phyloP scores from a whole-genome alignment of 2,113 vertebrate genomes.

The Scomber japonicus region DNA sequence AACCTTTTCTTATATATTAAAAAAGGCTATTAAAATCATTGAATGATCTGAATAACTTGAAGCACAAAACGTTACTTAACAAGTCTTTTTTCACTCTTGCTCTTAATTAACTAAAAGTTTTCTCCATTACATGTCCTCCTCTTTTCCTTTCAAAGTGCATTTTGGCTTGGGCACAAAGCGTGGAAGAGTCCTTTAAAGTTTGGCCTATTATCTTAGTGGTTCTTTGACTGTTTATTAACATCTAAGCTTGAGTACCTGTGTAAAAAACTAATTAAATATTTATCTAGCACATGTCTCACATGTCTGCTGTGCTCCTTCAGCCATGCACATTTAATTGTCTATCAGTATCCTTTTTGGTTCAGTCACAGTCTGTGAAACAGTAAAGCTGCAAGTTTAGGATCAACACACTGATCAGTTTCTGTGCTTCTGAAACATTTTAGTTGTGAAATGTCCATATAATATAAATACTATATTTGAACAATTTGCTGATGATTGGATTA shows the following conservation, averaged over 20 bases:
- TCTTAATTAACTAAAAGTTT: constrained; percentile 9
- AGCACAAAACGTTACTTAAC: neutral
- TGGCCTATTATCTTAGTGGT: constrained; percentile 29
- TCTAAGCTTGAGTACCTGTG: constrained; percentile 23
- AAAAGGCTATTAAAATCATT: neutral
- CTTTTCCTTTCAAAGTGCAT: constrained; percentile 10
- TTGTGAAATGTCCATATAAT: neutral
- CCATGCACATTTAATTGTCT: constrained; percentile 48
- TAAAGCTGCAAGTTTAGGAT: neutral
- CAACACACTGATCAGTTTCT: neutral
- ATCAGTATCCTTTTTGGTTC: constrained; percentile 13
- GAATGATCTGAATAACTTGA: neutral
- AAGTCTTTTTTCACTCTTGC: neutral
- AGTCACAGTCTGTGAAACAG: constrained; percentile 12
- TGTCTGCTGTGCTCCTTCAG: constrained; percentile 23
- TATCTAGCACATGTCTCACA: constrained; percentile 14
- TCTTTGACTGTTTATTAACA: constrained; percentile 41
- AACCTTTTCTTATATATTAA: neutral
- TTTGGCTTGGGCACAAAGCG: constrained; percentile 3
- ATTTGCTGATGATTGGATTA: no score
- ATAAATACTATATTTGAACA: no score
- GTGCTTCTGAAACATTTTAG: neutral
- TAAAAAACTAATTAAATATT: constrained; percentile 34
- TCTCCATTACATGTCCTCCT: constrained; percentile 10
- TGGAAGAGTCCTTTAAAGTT: constrained; percentile 18